Evolutionary conservation across 2,888 invertebrate species (phyloP).

Genomic region (Sinopyrophorus schimmeli): DNA sequence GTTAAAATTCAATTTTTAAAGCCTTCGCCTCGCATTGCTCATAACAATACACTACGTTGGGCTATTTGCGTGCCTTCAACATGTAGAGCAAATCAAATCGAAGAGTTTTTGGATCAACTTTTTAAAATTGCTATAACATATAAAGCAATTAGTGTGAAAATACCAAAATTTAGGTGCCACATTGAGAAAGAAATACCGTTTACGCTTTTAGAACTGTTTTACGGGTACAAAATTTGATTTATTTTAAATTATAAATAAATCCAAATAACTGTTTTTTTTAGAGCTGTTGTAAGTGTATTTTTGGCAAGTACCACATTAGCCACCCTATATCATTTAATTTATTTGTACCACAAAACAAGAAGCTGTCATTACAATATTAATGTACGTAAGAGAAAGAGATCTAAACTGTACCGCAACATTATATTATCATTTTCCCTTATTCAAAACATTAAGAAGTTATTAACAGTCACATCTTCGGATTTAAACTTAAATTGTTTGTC

Average conservation of each 20-base stretch:
- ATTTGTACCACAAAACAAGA: slow-evolving; percentile 38
- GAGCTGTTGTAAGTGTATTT: slow-evolving; percentile 42
- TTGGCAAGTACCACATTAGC: slow-evolving; percentile 41
- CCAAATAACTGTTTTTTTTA: slow-evolving; percentile 22
- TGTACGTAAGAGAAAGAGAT: slow-evolving; percentile 19
- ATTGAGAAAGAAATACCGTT: slow-evolving; percentile 42
- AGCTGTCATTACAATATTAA: slow-evolving; percentile 38
- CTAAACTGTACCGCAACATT: slow-evolving; percentile 37
- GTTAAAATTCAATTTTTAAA: no score
- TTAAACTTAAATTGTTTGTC: slow-evolving; percentile 64
- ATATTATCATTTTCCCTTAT: slow-evolving; percentile 63
- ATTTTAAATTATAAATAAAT: neutral
- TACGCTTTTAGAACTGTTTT: slow-evolving; percentile 49
- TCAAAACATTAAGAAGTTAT: slow-evolving; percentile 63
- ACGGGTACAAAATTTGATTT: slow-evolving; percentile 53
- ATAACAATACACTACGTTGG: slow-evolving; percentile 59
- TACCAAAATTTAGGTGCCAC: slow-evolving; percentile 43
- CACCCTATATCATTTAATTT: slow-evolving; percentile 42
- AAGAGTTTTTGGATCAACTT: slow-evolving; percentile 55
- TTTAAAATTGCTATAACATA: slow-evolving; percentile 40
- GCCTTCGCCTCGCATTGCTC: slow-evolving; percentile 36
- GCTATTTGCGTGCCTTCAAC: slow-evolving; percentile 66
- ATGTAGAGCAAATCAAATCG: slow-evolving; percentile 60
- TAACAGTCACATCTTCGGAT: slow-evolving; percentile 60
- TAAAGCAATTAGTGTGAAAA: slow-evolving; percentile 38